Conservation (phyloP, 2,888 invertebrate species). For the Halictus quadricinctus region DNA sequence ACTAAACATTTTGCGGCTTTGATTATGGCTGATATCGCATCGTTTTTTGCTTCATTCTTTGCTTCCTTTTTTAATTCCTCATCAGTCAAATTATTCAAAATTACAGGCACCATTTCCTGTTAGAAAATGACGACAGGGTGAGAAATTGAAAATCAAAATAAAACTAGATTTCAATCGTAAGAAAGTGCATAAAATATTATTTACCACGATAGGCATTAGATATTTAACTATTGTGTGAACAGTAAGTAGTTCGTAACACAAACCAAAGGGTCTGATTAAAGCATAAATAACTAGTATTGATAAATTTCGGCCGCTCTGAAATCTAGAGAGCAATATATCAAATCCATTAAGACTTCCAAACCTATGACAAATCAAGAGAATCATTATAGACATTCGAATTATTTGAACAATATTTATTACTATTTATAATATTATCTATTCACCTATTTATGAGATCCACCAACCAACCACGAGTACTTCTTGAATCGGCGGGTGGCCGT, state of each 20-base stretch:
- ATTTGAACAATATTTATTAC: not conserved
- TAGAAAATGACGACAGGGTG: slow-evolving; percentile 56
- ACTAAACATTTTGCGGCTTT: slow-evolving; percentile 96
- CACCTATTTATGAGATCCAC: slow-evolving; percentile 96
- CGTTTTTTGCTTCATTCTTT: slow-evolving; percentile 97
- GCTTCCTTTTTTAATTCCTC: slow-evolving; percentile 98
- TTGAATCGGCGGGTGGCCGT: slow-evolving; percentile 89
- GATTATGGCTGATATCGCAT: slow-evolving; percentile 96
- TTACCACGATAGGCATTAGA: slow-evolving; percentile 94
- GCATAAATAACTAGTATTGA: slow-evolving; percentile 91
- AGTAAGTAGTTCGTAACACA: slow-evolving; percentile 95
- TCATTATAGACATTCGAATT: not conserved
- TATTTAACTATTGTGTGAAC: slow-evolving; percentile 95
- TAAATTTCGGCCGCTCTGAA: slow-evolving; percentile 89
- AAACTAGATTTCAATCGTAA: not conserved
- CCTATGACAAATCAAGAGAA: slow-evolving; percentile 80
- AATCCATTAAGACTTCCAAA: slow-evolving; percentile 96
- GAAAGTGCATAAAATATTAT: slow-evolving; percentile 75
- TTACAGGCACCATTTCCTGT: slow-evolving; percentile 94
- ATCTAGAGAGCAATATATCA: slow-evolving; percentile 91
- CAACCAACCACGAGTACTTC: slow-evolving; percentile 96
- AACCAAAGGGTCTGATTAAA: slow-evolving; percentile 94
- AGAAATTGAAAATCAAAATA: not conserved
- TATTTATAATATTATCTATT: slow-evolving; percentile 33
- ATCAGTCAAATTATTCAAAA: slow-evolving; percentile 96